Percentiles rank a stretch among this genome's conserved stretches.
Conservation (phyloP, 1,140 invertebrate genomes). For the Euura saliciscinereae region DNA sequence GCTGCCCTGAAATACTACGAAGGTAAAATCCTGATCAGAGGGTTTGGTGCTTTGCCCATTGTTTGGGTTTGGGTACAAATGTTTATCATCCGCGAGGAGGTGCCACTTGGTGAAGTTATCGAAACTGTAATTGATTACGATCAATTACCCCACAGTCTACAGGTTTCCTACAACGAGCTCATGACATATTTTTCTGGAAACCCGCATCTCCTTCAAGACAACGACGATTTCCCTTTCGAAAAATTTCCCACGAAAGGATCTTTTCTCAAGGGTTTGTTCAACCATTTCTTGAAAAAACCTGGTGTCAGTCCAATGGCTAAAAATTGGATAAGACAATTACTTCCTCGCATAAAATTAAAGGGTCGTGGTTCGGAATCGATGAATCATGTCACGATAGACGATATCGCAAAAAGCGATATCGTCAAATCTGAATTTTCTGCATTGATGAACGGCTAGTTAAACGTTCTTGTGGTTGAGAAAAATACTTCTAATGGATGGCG, state of each 20-base stretch:
- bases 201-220: slow-evolving; percentile 22
- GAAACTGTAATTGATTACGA: slow-evolving; percentile 27
- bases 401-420: neutral
- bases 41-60: slow-evolving; percentile 18
- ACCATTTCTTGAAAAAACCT: slow-evolving; percentile 14
- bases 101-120: slow-evolving; percentile 32
- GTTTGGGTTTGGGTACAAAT: slow-evolving; percentile 26
- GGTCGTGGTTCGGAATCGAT: slow-evolving; percentile 24
- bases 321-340: slow-evolving; percentile 15
- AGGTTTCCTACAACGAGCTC: slow-evolving; percentile 32
- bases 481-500: neutral
- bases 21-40: slow-evolving; percentile 17
- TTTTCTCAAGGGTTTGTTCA: slow-evolving; percentile 23
- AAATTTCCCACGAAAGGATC: slow-evolving; percentile 25
- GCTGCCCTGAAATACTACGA: slow-evolving; percentile 25
- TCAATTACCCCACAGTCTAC: slow-evolving; percentile 23
- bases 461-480: neutral
- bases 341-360: slow-evolving; percentile 18
- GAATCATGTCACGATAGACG: neutral
- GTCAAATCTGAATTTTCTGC: neutral
- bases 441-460: neutral
- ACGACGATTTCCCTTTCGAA: slow-evolving; percentile 28
- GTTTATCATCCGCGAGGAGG: slow-evolving; percentile 17
- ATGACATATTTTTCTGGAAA: slow-evolving; percentile 27
- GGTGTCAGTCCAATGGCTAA: neutral